Conservation (phyloP, 2,888 invertebrate genomes). For the Drosophila formosana region DNA sequence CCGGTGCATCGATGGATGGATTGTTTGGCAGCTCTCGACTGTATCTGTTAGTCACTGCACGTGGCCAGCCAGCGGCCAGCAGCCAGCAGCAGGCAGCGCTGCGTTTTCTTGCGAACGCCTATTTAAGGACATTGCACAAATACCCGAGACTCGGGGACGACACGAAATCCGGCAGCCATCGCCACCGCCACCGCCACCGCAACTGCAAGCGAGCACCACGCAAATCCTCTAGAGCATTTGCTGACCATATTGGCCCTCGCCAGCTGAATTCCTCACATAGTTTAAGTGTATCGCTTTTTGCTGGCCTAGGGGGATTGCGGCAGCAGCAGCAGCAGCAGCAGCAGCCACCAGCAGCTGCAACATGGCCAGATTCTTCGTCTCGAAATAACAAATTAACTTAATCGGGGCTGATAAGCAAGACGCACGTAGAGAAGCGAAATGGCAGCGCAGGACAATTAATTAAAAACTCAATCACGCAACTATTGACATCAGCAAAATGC, state of each 20-base stretch:
- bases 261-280: slow-evolving; percentile 75
- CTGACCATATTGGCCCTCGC: slow-evolving; percentile 74
- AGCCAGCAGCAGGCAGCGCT: slow-evolving; percentile 20
- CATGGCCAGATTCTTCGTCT: slow-evolving; percentile 25
- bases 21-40: slow-evolving; percentile 50
- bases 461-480: slow-evolving; percentile 71
- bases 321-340: background rate
- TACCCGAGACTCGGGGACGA: slow-evolving; percentile 49
- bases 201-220: slow-evolving; percentile 58
- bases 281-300: slow-evolving; percentile 79
- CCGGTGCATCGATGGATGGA: slow-evolving; percentile 70
- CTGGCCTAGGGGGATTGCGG: slow-evolving; percentile 45
- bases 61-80: slow-evolving; percentile 61
- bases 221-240: slow-evolving; percentile 82
- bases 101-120: slow-evolving; percentile 75
- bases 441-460: slow-evolving; percentile 45
- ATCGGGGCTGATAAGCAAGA: slow-evolving; percentile 74
- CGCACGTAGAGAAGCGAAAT: slow-evolving; percentile 23
- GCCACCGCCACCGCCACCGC: background rate
- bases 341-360: background rate
- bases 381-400: slow-evolving; percentile 73
- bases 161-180: slow-evolving; percentile 20
- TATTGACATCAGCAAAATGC: slow-evolving; percentile 16
- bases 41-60: slow-evolving; percentile 82
- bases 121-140: slow-evolving; percentile 80